Evolutionary conservation across 2,888 invertebrate genomes (phyloP).

Genomic region (Hypena proboscidalis): DNA sequence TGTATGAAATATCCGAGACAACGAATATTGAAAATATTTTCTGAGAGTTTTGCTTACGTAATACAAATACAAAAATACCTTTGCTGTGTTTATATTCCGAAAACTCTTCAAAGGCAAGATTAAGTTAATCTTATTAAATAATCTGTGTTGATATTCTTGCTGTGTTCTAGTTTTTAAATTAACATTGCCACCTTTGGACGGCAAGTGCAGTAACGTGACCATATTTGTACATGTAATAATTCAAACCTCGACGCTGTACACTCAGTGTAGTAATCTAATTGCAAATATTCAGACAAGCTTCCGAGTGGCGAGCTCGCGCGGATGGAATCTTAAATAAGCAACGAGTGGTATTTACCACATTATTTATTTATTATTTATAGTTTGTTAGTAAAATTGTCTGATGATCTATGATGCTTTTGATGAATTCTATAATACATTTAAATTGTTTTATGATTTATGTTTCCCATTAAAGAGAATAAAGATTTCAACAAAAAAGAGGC

Average conservation of each 20-base stretch:
- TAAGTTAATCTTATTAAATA: conserved; percentile 4
- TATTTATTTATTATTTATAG: no score
- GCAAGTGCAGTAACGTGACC: conserved; percentile 22
- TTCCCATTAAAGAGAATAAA: no score
- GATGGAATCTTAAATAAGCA: conserved; percentile 54
- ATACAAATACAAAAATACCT: conserved; percentile 5
- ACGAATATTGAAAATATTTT: conserved; percentile 33
- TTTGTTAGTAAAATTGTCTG: no score
- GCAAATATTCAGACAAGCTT: conserved; percentile 58
- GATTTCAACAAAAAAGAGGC: no score
- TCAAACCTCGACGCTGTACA: conserved; percentile 49
- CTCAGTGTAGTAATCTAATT: conserved; percentile 60
- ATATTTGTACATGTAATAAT: conserved; percentile 48
- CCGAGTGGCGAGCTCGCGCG: conserved; percentile 38
- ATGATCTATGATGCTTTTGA: no score
- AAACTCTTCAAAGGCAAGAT: neutral
- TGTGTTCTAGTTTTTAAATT: no score
- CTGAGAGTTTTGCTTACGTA: conserved; percentile 2
- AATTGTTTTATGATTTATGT: no score
- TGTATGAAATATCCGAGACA: conserved; percentile 27
- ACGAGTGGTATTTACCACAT: no score
- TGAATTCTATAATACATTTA: no score
- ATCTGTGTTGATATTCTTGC: conserved; percentile 21
- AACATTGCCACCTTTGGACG: conserved; percentile 21
- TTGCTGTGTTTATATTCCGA: conserved; percentile 1